Conservation (phyloP, 2,797 vertebrate species). For the Anguilla pacifica region DNA sequence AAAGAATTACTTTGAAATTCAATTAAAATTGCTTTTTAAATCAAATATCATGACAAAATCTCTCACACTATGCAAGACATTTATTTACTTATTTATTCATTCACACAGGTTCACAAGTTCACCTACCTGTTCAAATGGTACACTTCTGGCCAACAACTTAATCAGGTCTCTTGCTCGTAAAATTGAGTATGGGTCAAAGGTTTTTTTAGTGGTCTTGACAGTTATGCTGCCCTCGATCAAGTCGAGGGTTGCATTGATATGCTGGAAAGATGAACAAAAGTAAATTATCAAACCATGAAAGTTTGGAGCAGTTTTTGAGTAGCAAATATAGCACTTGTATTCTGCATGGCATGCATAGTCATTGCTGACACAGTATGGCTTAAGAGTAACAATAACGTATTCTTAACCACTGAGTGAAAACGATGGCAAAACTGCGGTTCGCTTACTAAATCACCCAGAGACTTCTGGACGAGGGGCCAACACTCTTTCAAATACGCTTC, state of each 20-base stretch:
- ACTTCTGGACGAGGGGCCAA: constrained; percentile 92
- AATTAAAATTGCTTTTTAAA: background rate
- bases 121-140: constrained; percentile 92
- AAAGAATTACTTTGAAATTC: background rate
- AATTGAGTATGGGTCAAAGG: constrained; percentile 90
- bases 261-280: constrained; percentile 62
- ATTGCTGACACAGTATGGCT: too few species aligned
- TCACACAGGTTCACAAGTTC: background rate
- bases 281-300: background rate
- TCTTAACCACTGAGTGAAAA: background rate
- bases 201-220: constrained; percentile 90
- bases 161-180: constrained; percentile 91
- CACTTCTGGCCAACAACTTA: constrained; percentile 91
- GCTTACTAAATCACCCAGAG: constrained; percentile 80
- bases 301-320: background rate
- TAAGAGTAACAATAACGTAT: too few species aligned
- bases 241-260: constrained; percentile 83
- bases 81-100: background rate
- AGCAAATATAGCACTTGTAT: background rate
- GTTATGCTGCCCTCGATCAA: constrained; percentile 96
- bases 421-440: background rate
- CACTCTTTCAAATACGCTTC: constrained; percentile 92
- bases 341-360: too few species aligned
- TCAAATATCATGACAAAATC: background rate
- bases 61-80: background rate